Evolutionary conservation across 2,113 vertebrate species (phyloP).

Genomic region (Scatophagus argus): DNA sequence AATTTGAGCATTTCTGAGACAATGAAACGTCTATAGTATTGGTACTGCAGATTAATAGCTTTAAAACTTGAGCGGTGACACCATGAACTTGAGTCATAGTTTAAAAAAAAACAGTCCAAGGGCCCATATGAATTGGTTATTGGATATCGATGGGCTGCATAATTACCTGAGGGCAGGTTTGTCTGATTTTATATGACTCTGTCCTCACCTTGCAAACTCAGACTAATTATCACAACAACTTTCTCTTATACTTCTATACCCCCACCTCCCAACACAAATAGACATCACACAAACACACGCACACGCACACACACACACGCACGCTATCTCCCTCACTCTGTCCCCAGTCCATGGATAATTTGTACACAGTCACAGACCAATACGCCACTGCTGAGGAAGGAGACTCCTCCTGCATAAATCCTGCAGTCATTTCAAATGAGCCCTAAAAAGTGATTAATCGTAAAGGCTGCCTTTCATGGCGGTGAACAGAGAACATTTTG

Average conservation of each 20-base stretch:
- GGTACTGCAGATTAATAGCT: conserved; percentile 26
- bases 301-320: conserved; percentile 22
- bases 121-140: conserved; percentile 54
- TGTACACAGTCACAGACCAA: conserved; percentile 57
- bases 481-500: conserved; percentile 19
- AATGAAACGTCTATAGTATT: background rate
- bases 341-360: conserved; percentile 61
- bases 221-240: conserved; percentile 63
- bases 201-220: conserved; percentile 60
- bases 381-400: conserved; percentile 36
- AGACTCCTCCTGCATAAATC: conserved; percentile 59
- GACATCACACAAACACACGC: background rate
- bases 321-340: conserved; percentile 27
- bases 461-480: conserved; percentile 60
- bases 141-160: conserved; percentile 66
- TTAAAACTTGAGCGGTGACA: conserved; percentile 24
- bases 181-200: conserved; percentile 59
- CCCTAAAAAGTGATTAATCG: conserved; percentile 67
- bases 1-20: background rate
- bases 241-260: conserved; percentile 15
- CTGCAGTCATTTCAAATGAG: conserved; percentile 75
- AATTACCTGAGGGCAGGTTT: conserved; percentile 64
- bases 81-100: conserved; percentile 32
- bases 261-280: background rate
- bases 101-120: conserved; percentile 27